Evolutionary conservation across 2,113 vertebrate species (phyloP).

Genomic region (Ceratotherium simum): DNA sequence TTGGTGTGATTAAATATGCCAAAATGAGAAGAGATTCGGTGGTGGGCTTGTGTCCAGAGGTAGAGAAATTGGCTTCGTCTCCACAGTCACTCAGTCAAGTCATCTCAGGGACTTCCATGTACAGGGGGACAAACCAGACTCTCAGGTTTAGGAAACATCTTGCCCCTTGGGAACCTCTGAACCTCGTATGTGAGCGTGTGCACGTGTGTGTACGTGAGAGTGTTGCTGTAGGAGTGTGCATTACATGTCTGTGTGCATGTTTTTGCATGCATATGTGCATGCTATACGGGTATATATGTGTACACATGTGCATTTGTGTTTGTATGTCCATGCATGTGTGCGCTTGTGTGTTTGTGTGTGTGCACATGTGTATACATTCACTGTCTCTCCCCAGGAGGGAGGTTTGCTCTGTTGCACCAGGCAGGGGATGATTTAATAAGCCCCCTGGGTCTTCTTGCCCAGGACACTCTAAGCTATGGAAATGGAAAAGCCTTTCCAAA

Average conservation of each 20-base stretch:
- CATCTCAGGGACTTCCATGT: background rate
- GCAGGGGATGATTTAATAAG: slow-evolving; percentile 52
- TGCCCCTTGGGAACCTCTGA: background rate
- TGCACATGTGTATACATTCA: background rate
- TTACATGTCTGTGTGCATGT: background rate
- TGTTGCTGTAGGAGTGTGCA: background rate
- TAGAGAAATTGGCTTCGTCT: background rate
- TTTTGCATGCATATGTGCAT: background rate
- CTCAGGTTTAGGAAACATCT: background rate
- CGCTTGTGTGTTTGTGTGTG: background rate
- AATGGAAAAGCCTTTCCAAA: slow-evolving; percentile 62
- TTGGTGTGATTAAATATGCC: background rate
- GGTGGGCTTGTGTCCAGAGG: background rate
- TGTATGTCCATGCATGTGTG: background rate
- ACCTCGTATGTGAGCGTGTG: background rate
- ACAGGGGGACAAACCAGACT: background rate
- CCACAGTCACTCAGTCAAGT: background rate
- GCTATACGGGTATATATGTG: background rate
- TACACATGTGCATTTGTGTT: fast-evolving
- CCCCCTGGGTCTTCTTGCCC: background rate
- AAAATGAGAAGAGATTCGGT: background rate
- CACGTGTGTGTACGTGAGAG: background rate
- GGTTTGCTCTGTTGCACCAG: background rate
- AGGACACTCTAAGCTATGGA: slow-evolving; percentile 53
- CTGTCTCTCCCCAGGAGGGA: background rate